Percentiles rank a stretch among this genome's conserved stretches.
phyloP scores from a whole-genome alignment of 2,888 invertebrate species.

The Biston betularia region DNA sequence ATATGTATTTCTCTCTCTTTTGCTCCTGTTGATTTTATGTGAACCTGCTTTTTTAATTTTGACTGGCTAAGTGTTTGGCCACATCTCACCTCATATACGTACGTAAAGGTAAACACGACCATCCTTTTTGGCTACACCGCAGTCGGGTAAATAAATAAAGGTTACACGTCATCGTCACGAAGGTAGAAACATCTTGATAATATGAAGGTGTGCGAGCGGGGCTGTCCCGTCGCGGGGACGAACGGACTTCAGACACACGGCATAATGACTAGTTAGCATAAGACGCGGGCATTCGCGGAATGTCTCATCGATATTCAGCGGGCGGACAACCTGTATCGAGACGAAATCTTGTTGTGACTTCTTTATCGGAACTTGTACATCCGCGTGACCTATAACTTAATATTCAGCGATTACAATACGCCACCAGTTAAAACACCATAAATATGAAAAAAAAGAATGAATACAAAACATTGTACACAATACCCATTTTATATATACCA shows the following conservation, averaged over 20 bases:
- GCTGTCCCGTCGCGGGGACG: constrained; percentile 22
- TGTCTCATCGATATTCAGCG: constrained; percentile 10
- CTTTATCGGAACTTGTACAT: constrained; percentile 10
- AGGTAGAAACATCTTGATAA: neutral
- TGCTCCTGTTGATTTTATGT: too few species aligned
- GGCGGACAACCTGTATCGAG: constrained; percentile 8
- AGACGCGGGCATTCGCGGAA: constrained; percentile 15
- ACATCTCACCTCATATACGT: too few species aligned
- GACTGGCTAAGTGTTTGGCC: too few species aligned
- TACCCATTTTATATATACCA: too few species aligned
- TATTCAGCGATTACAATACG: neutral
- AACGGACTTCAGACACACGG: constrained; percentile 15
- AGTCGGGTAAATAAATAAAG: too few species aligned
- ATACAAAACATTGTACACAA: too few species aligned
- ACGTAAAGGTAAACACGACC: too few species aligned
- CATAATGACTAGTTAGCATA: constrained; percentile 18
- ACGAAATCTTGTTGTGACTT: constrained; percentile 7
- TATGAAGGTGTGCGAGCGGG: constrained; percentile 4
- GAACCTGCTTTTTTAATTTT: too few species aligned
- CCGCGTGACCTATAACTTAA: constrained; percentile 12
- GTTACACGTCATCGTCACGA: too few species aligned
- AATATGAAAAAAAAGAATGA: too few species aligned
- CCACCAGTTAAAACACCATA: neutral
- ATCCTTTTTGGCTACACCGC: too few species aligned
- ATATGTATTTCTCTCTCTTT: too few species aligned